phyloP scores from a whole-genome alignment of 2,797 vertebrate genomes.

The Dryobates pubescens region DNA sequence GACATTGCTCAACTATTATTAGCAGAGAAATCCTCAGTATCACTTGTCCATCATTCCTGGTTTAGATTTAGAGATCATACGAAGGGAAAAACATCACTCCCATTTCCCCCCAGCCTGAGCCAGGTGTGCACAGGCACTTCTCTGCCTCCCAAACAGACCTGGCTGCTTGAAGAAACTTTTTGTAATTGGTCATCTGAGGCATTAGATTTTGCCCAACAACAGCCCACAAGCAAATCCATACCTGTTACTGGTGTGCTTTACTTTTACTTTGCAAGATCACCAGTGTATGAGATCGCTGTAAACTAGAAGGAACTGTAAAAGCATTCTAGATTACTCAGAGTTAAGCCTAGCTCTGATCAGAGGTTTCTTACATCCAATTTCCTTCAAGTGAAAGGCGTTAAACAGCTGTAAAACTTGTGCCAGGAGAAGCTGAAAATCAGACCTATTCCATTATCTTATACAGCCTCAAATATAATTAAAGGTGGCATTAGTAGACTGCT shows the following conservation, averaged over 20 bases:
- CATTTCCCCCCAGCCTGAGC: accelerated
- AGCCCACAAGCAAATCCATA: neutral
- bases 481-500: neutral
- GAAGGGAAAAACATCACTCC: neutral
- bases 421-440: neutral
- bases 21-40: neutral
- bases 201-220: neutral
- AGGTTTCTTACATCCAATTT: neutral
- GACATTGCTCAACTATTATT: neutral
- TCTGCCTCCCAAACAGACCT: neutral
- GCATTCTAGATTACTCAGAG: neutral
- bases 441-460: neutral
- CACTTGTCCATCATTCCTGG: neutral
- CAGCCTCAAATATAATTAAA: neutral
- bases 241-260: neutral
- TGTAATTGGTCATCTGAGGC: neutral
- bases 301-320: neutral
- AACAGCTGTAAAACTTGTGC: neutral
- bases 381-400: neutral
- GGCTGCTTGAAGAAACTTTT: neutral
- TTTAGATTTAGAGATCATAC: neutral
- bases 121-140: neutral
- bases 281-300: neutral
- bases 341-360: neutral
- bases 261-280: neutral